Evolutionary conservation across 2,888 invertebrate genomes (phyloP), one percentile per base, ranked within the genome.

Genomic region (Hylaea fasciaria): DNA sequence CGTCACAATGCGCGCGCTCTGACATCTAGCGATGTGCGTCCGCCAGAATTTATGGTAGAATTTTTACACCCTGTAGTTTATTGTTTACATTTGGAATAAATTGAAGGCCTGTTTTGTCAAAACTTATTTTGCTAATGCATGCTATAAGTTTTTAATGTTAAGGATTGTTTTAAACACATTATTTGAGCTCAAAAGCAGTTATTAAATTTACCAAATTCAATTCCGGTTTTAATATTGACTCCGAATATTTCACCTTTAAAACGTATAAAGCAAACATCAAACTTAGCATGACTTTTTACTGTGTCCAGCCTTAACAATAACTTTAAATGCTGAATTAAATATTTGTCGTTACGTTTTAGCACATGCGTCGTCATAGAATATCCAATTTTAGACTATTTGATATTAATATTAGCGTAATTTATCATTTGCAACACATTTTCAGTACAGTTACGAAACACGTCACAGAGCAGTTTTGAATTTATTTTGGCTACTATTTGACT

Each of bases 401-500:
- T 51, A 44, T 62, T 44, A 57, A 68, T 57, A 62, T 65, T 71
- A 62, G 60, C 61, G 29, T 35, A 32, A 37, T 22, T 22, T 39
- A 55, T 53, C 58, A 59, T 60, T 64, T 50, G 51, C 49, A 43
- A 52, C 52, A 51, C 40, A 61, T 53, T 60, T 49, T 22, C 44
- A 51, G 51, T 56, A 56, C 53, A 48, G 54, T 87, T 88, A 81
- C 81, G 80, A 85, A 86, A 87, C 80, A 80, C 82, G 81, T 84
- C 84, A 87, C 73, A 76, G 80, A 76, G 73, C 77, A 66, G 75
- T 78, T 84, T 76, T 70, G 48, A 80, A 86, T 91, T 88, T 90
- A 91, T 87, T 90, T 89, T 89, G 87, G 90, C 87, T 80, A 80
- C 81, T 82, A 86, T 86, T 87, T 82, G 82, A 83, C 81, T 81